Percentiles rank a stretch among this genome's conserved stretches.
These are phyloP conservation scores for Selene dorsalis DNA, from an alignment of 2,797 vertebrate genomes.

Conservation along the genomic window DNA sequence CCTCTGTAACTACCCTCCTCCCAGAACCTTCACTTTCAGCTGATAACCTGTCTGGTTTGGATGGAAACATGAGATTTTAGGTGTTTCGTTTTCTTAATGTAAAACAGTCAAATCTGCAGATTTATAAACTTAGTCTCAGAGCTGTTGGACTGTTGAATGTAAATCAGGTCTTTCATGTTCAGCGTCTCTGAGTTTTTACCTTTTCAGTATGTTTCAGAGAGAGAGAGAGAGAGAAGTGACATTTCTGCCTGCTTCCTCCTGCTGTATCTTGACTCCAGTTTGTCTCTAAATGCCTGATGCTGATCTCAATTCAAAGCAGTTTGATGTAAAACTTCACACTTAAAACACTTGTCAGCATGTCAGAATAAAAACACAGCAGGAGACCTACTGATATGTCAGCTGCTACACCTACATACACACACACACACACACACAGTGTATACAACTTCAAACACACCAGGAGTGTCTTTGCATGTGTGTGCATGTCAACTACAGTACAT, in stretches of 20 bases:
- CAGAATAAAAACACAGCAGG: conserved; percentile 7
- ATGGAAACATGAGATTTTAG: background rate
- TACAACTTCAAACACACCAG: conserved; percentile 25
- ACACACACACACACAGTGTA: background rate
- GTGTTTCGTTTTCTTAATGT: background rate
- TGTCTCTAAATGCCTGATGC: conserved; percentile 13
- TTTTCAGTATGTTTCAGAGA: background rate
- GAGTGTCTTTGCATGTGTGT: background rate
- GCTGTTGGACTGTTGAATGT: background rate
- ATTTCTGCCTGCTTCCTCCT: background rate
- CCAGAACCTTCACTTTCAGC: background rate
- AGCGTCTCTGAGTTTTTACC: background rate
- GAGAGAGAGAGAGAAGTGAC: background rate
- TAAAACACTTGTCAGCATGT: background rate
- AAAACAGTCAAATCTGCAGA: background rate
- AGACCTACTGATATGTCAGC: conserved; percentile 18
- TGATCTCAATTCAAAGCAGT: conserved; percentile 17
- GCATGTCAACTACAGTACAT: background rate
- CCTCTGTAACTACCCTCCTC: too few relatives aligned
- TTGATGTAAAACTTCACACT: conserved; percentile 19
- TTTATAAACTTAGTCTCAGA: background rate
- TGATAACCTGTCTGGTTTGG: background rate
- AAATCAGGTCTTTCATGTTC: background rate
- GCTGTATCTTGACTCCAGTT: conserved; percentile 5
- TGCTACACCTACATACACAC: background rate